These are phyloP conservation scores for Lochmaea capreae DNA, from an alignment of 2,888 invertebrate species.

Conservation along the genomic window DNA sequence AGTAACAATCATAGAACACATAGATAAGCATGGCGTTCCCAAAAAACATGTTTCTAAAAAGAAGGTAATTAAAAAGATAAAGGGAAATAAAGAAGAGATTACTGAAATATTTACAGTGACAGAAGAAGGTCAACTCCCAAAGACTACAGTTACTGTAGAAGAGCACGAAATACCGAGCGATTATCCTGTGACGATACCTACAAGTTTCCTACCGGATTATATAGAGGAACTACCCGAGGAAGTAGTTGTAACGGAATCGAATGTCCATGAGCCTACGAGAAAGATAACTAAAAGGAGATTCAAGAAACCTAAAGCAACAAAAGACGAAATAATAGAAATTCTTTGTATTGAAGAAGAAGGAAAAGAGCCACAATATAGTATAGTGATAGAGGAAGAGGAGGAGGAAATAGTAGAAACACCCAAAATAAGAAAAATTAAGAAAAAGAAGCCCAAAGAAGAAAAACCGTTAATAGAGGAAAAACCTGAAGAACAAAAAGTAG, in stretches of 20 bases:
- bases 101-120: conserved; percentile 64
- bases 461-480: conserved; percentile 50
- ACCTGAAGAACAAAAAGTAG: conserved; percentile 53
- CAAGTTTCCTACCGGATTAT: conserved; percentile 51
- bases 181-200: conserved; percentile 50
- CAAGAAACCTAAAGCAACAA: conserved; percentile 56
- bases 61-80: conserved; percentile 58
- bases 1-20: conserved; percentile 53
- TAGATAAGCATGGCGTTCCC: conserved; percentile 59
- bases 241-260: conserved; percentile 51
- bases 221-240: conserved; percentile 57
- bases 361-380: conserved; percentile 63
- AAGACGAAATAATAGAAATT: conserved; percentile 65
- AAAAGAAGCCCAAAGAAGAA: conserved; percentile 56
- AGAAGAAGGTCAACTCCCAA: conserved; percentile 61
- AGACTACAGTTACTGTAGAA: conserved; percentile 61
- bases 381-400: conserved; percentile 57
- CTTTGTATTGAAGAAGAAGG: conserved; percentile 66
- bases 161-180: conserved; percentile 63
- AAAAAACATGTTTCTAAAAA: conserved; percentile 55
- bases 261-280: conserved; percentile 47
- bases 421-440: conserved; percentile 40
- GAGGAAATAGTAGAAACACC: conserved; percentile 38
- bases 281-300: conserved; percentile 56
- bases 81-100: conserved; percentile 57